phyloP scores from a whole-genome alignment of 2,113 vertebrate genomes.

The Anhinga rufa region DNA sequence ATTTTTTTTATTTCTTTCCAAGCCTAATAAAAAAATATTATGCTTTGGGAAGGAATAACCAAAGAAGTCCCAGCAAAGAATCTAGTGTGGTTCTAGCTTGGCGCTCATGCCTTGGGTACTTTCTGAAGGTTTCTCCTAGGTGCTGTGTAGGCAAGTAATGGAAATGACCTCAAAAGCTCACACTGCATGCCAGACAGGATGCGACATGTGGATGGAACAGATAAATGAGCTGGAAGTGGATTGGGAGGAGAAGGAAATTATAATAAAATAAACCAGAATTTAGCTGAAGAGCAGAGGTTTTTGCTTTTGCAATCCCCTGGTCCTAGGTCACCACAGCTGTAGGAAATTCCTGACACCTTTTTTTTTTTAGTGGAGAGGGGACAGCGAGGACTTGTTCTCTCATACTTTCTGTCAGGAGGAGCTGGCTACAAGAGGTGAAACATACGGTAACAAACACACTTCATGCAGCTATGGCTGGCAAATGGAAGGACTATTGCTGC shows the following conservation, averaged over 20 bases:
- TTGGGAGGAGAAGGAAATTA: background rate
- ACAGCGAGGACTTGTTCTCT: background rate
- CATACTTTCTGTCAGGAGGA: background rate
- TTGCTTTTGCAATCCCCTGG: background rate
- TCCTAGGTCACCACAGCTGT: background rate
- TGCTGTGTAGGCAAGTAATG: background rate
- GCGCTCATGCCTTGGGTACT: background rate
- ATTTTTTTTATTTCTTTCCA: background rate
- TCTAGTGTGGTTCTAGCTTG: background rate
- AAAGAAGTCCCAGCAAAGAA: background rate
- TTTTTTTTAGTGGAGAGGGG: background rate
- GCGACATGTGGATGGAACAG: background rate
- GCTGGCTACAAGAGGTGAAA: background rate
- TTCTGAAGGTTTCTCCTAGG: background rate
- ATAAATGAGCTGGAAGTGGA: background rate
- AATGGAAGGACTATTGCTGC: background rate
- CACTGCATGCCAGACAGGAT: background rate
- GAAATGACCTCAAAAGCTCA: background rate
- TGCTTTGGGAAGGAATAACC: background rate
- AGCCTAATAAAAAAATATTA: conserved; percentile 3
- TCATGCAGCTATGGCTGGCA: background rate
- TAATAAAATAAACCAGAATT: background rate
- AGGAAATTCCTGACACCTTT: background rate
- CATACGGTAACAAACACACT: background rate
- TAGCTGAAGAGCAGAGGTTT: background rate